These are phyloP conservation scores for Ploceus nigricollis DNA, from an alignment of 2,113 vertebrate genomes.

Conservation along the genomic window DNA sequence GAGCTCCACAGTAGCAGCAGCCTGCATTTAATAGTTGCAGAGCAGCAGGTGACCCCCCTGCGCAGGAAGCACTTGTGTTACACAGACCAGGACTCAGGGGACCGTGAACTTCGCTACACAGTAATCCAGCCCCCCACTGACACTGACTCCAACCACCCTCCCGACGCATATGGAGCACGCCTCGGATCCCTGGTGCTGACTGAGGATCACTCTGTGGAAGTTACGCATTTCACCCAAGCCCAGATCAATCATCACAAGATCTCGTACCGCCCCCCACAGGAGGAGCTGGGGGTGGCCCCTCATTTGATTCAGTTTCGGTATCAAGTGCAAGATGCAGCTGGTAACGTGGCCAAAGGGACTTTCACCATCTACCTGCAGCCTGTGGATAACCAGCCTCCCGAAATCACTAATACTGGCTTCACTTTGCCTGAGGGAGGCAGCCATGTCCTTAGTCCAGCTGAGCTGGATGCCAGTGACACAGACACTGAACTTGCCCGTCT, in stretches of 20 bases:
- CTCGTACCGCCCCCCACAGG: conserved; percentile 85
- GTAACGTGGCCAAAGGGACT: conserved; percentile 79
- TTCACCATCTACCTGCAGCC: conserved; percentile 90
- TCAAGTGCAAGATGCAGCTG: conserved; percentile 85
- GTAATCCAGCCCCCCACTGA: conserved; percentile 83
- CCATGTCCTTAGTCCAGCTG: conserved; percentile 78
- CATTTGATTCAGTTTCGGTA: conserved; percentile 88
- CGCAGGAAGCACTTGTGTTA: conserved; percentile 88
- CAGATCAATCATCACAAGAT: conserved; percentile 98
- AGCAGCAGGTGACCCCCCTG: conserved; percentile 87
- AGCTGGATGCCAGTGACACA: conserved; percentile 83
- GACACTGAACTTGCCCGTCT: conserved; percentile 85
- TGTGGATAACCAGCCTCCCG: conserved; percentile 91
- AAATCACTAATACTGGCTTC: conserved; percentile 91
- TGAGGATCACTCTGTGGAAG: conserved; percentile 79
- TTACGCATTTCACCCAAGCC: conserved; percentile 90
- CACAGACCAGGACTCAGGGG: conserved; percentile 90
- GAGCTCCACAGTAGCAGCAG: conserved; percentile 82
- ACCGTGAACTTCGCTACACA: conserved; percentile 86
- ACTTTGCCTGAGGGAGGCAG: conserved; percentile 79
- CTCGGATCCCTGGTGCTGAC: conserved; percentile 86
- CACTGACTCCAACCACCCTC: conserved; percentile 84
- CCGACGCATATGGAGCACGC: conserved; percentile 29
- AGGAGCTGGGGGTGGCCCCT: conserved; percentile 88
- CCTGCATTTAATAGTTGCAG: conserved; percentile 87